A percentile compares a stretch with the other conserved stretches of the same genome.
Evolutionary conservation across 2,888 invertebrate species (phyloP).

Genomic region (Brachycybe producta): DNA sequence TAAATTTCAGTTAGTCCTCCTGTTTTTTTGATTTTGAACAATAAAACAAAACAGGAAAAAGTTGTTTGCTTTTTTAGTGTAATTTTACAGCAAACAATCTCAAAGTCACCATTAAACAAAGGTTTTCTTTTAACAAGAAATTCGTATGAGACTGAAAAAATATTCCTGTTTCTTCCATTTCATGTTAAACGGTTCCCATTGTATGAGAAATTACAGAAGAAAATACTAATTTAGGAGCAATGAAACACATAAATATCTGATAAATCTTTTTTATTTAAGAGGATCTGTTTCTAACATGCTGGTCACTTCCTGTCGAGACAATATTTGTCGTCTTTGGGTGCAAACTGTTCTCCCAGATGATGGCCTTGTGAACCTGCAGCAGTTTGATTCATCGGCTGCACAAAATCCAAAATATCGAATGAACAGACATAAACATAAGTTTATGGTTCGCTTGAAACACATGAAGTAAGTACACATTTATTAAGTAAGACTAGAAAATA

Average conservation of each 20-base stretch:
- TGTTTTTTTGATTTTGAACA: too few species aligned
- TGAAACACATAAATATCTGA: not conserved
- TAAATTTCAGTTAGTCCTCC: too few species aligned
- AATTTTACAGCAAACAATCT: too few species aligned
- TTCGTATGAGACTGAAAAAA: too few species aligned
- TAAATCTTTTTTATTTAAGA: constrained; percentile 39
- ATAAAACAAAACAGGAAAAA: too few species aligned
- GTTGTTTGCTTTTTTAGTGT: too few species aligned
- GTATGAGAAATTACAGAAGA: too few species aligned
- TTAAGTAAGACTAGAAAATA: not conserved
- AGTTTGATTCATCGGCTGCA: constrained; percentile 44
- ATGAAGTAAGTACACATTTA: constrained; percentile 88
- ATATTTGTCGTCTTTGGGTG: constrained; percentile 97
- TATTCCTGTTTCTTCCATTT: too few species aligned
- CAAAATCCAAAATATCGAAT: constrained; percentile 54
- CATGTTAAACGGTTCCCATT: too few species aligned
- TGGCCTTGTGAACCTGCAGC: constrained; percentile 59
- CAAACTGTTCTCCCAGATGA: constrained; percentile 95
- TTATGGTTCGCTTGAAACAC: constrained; percentile 90
- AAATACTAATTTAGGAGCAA: not conserved
- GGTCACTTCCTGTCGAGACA: constrained; percentile 94
- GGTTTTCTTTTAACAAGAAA: too few species aligned
- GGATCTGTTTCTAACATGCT: constrained; percentile 95
- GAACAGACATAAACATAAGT: constrained; percentile 86
- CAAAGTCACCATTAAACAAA: too few species aligned